Conservation (phyloP, 2,888 invertebrate genomes). For the Dicyrtomina minuta region DNA sequence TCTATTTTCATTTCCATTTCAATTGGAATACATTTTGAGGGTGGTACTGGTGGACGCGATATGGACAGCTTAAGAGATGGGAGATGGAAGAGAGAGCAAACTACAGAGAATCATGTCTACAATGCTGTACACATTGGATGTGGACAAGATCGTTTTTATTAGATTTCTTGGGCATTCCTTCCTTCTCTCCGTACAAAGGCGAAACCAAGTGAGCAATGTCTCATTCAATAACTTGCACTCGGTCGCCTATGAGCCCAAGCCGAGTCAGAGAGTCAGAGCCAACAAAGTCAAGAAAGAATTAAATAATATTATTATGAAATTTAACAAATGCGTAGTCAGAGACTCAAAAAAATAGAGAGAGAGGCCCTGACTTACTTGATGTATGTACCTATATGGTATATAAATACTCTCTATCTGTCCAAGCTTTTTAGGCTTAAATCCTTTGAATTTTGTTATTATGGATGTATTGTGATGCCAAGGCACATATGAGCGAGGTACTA, state of each 20-base stretch:
- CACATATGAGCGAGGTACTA: too few relatives aligned
- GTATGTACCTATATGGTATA: too few relatives aligned
- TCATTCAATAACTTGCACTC: conserved; percentile 1
- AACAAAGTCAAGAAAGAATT: too few relatives aligned
- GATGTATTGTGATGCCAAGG: neutral
- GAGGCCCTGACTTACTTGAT: neutral
- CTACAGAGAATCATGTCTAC: neutral
- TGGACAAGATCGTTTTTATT: neutral
- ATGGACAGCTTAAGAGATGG: neutral
- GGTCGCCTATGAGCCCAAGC: too few relatives aligned
- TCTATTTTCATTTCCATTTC: neutral
- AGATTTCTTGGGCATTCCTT: neutral
- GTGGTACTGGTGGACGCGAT: too few relatives aligned
- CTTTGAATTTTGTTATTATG: neutral
- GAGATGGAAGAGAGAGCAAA: neutral
- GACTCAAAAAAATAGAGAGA: too few relatives aligned
- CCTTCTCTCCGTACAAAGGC: neutral
- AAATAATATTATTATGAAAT: neutral
- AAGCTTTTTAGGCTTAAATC: neutral
- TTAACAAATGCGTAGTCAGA: conserved; percentile 22
- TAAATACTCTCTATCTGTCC: conserved; percentile 5
- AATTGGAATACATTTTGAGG: conserved; percentile 12
- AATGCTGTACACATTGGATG: neutral
- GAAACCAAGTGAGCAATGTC: neutral
- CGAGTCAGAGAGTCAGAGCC: too few relatives aligned